phyloP scores from a whole-genome alignment of 2,113 vertebrate genomes.

The Bubo scandiacus region DNA sequence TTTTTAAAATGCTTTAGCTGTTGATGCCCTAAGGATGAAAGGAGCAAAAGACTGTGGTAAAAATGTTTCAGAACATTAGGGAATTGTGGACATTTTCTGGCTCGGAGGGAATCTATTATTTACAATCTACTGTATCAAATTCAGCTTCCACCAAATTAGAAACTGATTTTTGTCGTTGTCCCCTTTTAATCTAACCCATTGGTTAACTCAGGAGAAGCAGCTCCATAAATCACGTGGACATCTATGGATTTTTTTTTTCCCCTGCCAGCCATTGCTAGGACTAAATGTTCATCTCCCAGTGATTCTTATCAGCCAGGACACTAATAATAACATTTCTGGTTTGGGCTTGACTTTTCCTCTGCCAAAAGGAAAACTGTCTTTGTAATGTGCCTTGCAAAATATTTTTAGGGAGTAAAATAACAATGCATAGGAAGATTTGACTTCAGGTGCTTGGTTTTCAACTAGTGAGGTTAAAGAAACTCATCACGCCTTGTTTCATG shows the following conservation, averaged over 20 bases:
- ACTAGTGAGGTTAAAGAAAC: not conserved
- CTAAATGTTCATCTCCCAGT: slow-evolving; percentile 49
- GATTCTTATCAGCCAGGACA: slow-evolving; percentile 48
- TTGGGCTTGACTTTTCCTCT: not conserved
- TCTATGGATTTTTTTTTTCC: slow-evolving; percentile 34
- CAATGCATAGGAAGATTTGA: not conserved
- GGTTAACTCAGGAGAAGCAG: slow-evolving; percentile 41
- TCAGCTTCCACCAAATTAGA: slow-evolving; percentile 54
- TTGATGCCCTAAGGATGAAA: slow-evolving; percentile 31
- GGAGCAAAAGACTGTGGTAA: not conserved
- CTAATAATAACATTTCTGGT: slow-evolving; percentile 47
- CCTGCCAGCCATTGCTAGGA: slow-evolving; percentile 35
- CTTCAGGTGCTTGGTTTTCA: not conserved
- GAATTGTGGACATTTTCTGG: not conserved
- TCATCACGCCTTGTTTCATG: not conserved
- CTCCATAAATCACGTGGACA: slow-evolving; percentile 59
- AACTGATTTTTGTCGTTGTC: slow-evolving; percentile 47
- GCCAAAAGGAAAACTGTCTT: not conserved
- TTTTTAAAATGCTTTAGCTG: not conserved
- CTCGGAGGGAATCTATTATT: slow-evolving; percentile 60
- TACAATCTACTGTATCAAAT: slow-evolving; percentile 63
- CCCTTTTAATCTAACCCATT: slow-evolving; percentile 59
- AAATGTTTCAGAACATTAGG: slow-evolving; percentile 24
- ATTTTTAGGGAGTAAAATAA: slow-evolving; percentile 1
- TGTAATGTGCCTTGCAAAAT: not conserved